Evolutionary conservation across 2,888 invertebrate species (phyloP), one percentile per base, ranked within the genome.

Genomic region (Embidobia sp.): DNA sequence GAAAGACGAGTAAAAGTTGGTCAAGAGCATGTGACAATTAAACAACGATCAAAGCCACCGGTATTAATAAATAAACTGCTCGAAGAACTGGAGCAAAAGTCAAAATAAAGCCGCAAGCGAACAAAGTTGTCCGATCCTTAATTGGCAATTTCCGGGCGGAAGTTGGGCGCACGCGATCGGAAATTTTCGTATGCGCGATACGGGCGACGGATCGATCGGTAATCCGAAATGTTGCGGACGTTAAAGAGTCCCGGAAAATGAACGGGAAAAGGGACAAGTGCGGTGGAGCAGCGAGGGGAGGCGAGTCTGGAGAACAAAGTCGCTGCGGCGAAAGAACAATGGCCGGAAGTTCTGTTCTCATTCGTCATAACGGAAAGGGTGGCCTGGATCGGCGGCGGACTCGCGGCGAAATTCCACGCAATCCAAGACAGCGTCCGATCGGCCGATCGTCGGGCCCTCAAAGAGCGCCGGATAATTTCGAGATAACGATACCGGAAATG

Each of bases 281-380:
- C 5, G 31, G 11, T 6, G 33, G 8, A 13, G 27, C 18, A 15
- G n/a, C n/a, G n/a, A n/a, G n/a, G n/a, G n/a, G n/a, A n/a, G n/a
- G n/a, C n/a, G n/a, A n/a, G n/a, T n/a, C 55, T 11, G 42, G 48
- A 42, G 67, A 69, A 55, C 51, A 69, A 66, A 78, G 70, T 53
- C 63, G 40, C 61, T 74, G 63, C 57, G 69, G 61, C 64, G 59
- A 69, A 73, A 63, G 78, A 78, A 78, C 73, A 78, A 78, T 73
- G 55, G 53, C 37, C 57, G 51, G 49, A 73, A 72, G 72, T 57
- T 67, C 37, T 69, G 49, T 53, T 69, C 63, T 69, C 59, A 59
- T 67, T 73, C 63, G 46, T 64, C 63, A 46, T 37, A 44, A 29
- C 22, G 26, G 22, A 2, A 27, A 51, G 40, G 40, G 27, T 48